phyloP scores from a whole-genome alignment of 2,888 invertebrate species.

The Pteria penguin region DNA sequence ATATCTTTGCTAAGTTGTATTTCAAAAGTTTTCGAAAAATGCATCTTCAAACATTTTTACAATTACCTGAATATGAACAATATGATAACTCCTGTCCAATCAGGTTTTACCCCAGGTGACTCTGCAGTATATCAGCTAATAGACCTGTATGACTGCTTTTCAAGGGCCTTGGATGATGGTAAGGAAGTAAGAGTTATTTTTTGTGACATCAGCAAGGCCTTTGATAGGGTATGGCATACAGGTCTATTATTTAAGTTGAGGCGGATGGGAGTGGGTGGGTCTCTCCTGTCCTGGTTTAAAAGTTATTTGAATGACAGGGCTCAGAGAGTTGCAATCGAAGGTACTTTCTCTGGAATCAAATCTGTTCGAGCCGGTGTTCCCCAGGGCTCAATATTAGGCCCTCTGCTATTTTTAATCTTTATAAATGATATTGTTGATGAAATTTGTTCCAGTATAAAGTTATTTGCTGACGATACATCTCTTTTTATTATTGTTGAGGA shows the following conservation, averaged over 20 bases:
- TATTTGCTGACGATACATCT: not conserved
- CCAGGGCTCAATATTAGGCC: slow-evolving; percentile 19
- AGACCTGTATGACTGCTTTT: slow-evolving; percentile 40
- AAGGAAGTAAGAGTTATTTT: slow-evolving; percentile 35
- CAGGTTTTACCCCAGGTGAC: slow-evolving; percentile 34
- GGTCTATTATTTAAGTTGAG: slow-evolving; percentile 43
- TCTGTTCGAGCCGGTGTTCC: slow-evolving; percentile 6
- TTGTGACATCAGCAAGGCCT: slow-evolving; percentile 36
- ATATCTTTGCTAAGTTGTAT: too few relatives aligned
- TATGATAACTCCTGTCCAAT: slow-evolving; percentile 22
- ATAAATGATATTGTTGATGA: slow-evolving; percentile 40
- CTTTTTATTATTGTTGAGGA: not conserved
- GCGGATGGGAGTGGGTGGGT: slow-evolving; percentile 26
- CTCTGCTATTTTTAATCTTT: slow-evolving; percentile 31
- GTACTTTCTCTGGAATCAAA: not conserved
- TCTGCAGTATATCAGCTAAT: slow-evolving; percentile 38
- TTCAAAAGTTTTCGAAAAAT: too few relatives aligned
- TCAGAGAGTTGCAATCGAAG: slow-evolving; percentile 22
- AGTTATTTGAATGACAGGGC: slow-evolving; percentile 25
- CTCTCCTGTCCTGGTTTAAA: slow-evolving; percentile 23
- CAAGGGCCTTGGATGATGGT: slow-evolving; percentile 23
- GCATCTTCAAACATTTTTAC: slow-evolving; percentile 37
- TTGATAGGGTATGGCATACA: slow-evolving; percentile 30
- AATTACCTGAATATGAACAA: slow-evolving; percentile 29
- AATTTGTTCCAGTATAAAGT: not conserved